Evolutionary conservation across 2,888 invertebrate species (phyloP).

Genomic region (Teleogryllus oceanicus): DNA sequence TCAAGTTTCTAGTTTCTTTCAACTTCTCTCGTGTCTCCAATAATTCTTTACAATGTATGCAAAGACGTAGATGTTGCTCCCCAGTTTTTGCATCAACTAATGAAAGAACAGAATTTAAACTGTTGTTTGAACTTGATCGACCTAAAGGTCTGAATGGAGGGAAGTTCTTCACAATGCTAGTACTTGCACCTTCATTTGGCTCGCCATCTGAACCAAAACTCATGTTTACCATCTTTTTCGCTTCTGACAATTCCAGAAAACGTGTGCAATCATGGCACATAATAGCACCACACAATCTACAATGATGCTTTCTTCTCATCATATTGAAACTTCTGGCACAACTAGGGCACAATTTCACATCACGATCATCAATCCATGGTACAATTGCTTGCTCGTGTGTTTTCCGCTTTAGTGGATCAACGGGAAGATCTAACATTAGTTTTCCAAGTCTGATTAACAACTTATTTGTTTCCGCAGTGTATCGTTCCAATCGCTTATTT

Average conservation of each 20-base stretch:
- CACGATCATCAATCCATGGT: slow-evolving; percentile 89
- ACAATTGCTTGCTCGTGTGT: slow-evolving; percentile 68
- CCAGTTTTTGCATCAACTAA: slow-evolving; percentile 45
- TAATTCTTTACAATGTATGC: slow-evolving; percentile 52
- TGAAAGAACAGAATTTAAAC: slow-evolving; percentile 50
- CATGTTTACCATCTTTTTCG: slow-evolving; percentile 60
- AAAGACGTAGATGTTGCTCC: slow-evolving; percentile 43
- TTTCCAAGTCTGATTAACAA: slow-evolving; percentile 90
- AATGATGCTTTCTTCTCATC: slow-evolving; percentile 90
- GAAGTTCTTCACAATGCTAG: slow-evolving; percentile 35
- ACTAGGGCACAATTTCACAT: slow-evolving; percentile 83
- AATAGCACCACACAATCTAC: slow-evolving; percentile 88
- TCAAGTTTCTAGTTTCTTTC: slow-evolving; percentile 75
- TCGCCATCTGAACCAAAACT: slow-evolving; percentile 37
- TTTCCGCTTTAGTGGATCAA: slow-evolving; percentile 67
- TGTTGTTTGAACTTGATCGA: slow-evolving; percentile 51
- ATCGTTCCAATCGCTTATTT: slow-evolving; percentile 73
- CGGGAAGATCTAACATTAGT: slow-evolving; percentile 75
- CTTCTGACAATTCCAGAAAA: slow-evolving; percentile 74
- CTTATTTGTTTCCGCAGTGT: slow-evolving; percentile 93
- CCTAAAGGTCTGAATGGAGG: slow-evolving; percentile 22
- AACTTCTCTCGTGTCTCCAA: slow-evolving; percentile 74
- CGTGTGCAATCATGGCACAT: slow-evolving; percentile 89
- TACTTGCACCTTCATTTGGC: slow-evolving; percentile 42
- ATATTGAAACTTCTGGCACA: slow-evolving; percentile 87